These are phyloP conservation scores for Amblyornis subalaris DNA, from an alignment of 2,113 vertebrate genomes.

Conservation along the genomic window DNA sequence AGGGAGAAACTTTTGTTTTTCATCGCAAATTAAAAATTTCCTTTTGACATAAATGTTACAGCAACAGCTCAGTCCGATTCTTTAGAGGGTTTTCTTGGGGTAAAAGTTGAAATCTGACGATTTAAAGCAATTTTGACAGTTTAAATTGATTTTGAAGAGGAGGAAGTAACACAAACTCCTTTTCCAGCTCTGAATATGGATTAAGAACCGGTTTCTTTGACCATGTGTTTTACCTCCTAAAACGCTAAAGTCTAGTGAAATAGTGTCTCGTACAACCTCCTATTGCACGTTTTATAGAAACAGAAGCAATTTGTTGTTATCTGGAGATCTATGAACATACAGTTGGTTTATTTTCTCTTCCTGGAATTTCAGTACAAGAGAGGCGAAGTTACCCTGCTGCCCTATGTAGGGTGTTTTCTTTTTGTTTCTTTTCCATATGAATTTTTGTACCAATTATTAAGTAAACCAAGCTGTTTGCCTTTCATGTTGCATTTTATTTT, in stretches of 20 bases:
- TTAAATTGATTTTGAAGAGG: slow-evolving; percentile 61
- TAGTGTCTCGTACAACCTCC: not conserved
- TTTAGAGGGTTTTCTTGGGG: slow-evolving; percentile 51
- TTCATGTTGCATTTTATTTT: not conserved
- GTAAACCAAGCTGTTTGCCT: not conserved
- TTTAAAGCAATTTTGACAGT: slow-evolving; percentile 38
- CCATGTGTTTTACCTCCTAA: slow-evolving; percentile 63
- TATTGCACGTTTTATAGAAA: not conserved
- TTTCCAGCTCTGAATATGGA: slow-evolving; percentile 63
- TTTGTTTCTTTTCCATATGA: not conserved
- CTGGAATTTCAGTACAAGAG: not conserved
- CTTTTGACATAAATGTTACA: not conserved
- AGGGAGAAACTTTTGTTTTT: slow-evolving; percentile 67
- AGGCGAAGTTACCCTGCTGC: not conserved
- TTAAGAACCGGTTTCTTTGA: slow-evolving; percentile 63
- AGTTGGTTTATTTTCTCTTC: slow-evolving; percentile 1
- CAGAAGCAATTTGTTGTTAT: not conserved
- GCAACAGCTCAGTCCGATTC: not conserved
- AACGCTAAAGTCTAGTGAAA: slow-evolving; percentile 39
- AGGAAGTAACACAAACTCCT: slow-evolving; percentile 66
- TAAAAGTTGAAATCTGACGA: not conserved
- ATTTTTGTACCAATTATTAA: not conserved
- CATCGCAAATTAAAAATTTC: slow-evolving; percentile 63
- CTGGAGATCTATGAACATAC: not conserved
- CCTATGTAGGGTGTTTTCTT: not conserved